A percentile compares a stretch with the other conserved stretches of the same genome.
Evolutionary conservation across 2,113 vertebrate genomes (phyloP).

Genomic region (Elaphurus davidianus): DNA sequence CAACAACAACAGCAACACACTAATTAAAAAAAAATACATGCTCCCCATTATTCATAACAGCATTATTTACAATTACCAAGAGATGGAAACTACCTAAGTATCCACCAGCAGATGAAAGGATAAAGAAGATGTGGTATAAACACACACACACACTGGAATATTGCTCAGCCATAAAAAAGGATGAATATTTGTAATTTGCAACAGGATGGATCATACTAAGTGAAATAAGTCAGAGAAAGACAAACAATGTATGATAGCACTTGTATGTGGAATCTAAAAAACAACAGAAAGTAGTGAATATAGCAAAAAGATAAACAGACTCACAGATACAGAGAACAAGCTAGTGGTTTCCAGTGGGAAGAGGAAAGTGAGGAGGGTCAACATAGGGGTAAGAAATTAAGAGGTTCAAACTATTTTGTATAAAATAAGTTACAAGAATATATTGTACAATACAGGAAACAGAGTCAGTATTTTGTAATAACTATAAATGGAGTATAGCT

Average conservation of each 20-base stretch:
- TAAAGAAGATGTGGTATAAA: not conserved
- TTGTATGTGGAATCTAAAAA: not conserved
- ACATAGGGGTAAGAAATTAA: not conserved
- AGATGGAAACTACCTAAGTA: not conserved
- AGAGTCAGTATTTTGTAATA: not conserved
- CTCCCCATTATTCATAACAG: not conserved
- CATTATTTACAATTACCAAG: not conserved
- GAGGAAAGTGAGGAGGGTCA: not conserved
- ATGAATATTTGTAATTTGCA: not conserved
- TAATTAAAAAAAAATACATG: not conserved
- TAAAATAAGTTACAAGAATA: not conserved
- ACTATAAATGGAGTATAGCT: not conserved
- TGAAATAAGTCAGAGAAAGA: not conserved
- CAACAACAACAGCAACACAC: not conserved
- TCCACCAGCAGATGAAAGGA: not conserved
- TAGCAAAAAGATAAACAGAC: not conserved
- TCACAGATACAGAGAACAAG: not conserved
- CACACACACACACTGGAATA: not conserved
- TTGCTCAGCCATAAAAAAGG: not conserved
- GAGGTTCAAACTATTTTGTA: not conserved
- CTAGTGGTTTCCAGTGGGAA: not conserved
- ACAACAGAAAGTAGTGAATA: not conserved
- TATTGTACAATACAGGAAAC: not conserved
- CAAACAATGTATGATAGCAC: not conserved
- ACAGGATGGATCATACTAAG: not conserved